Evolutionary conservation across 2,888 invertebrate genomes (phyloP).

Genomic region (Dicyrtoma fusca): DNA sequence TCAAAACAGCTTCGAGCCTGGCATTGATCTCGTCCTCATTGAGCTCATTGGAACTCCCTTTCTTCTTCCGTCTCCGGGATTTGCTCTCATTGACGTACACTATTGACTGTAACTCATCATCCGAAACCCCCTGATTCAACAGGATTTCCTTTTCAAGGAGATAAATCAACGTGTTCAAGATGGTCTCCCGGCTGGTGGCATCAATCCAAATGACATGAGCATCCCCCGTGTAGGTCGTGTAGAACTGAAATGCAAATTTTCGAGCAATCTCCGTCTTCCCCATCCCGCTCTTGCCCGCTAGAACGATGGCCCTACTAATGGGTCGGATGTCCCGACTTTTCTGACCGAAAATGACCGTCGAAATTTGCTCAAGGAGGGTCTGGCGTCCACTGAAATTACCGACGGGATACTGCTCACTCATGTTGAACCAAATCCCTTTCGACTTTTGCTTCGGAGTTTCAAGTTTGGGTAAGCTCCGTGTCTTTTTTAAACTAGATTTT

Average conservation of each 20-base stretch:
- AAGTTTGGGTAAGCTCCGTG: not conserved
- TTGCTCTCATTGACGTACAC: no score
- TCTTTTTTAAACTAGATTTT: conserved; percentile 14
- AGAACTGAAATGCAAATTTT: conserved; percentile 33
- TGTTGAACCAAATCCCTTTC: conserved; percentile 31
- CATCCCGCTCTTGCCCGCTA: conserved; percentile 1
- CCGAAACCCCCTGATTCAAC: not conserved
- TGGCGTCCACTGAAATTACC: conserved; percentile 26
- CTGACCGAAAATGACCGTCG: not conserved
- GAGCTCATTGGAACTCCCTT: not conserved
- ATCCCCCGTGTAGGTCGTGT: conserved; percentile 15
- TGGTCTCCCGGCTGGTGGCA: conserved; percentile 2
- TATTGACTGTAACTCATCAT: no score
- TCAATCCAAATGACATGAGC: conserved; percentile 29
- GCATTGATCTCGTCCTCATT: not conserved
- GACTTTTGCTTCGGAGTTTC: not conserved
- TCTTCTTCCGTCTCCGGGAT: not conserved
- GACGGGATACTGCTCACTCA: conserved; percentile 30
- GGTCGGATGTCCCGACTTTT: conserved; percentile 27
- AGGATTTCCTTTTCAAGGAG: conserved; percentile 19
- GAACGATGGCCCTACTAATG: conserved; percentile 27
- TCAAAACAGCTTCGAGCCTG: not conserved
- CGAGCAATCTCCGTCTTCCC: conserved; percentile 38
- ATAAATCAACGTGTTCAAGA: not conserved
- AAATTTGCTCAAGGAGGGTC: conserved; percentile 8